Base-by-base conservation (phyloP, 1,140 invertebrate genomes). In the Cyphomyrmex costatus region DNA sequence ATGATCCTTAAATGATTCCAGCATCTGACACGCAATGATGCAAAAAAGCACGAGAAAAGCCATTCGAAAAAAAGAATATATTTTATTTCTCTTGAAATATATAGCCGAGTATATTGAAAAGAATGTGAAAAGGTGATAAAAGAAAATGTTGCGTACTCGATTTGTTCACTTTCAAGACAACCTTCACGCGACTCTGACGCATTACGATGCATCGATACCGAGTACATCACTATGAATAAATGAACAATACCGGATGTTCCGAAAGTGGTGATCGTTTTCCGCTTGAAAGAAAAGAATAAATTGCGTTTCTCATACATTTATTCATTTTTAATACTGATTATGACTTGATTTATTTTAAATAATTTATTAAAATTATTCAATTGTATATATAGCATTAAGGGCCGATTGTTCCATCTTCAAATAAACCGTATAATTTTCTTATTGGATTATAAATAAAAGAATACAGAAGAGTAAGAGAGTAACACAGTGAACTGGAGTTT, bases 41-140 rank as follows among this genome's bases (percentile, higher is more conserved):
- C 60, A 51, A 27, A 78, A 78, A 78, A 78, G n/a, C 16, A 36
- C n/a, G 21, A 65, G 42, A 49, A 36, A 36, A 21, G 30, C 63
- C 87, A 88, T 88, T 89, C 8, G 36, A 42, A 8, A 88, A 83
- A 88, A 87, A 58, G 58, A n/a, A 79, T 89, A 89, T 88, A 89
- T 89, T 89, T 89, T 88, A 89, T 88, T 89, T 85, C 70, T 70
- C 56, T 78, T 88, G 60, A 5, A 74, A 27, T 74, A 58, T 63
- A 78, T 27, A 61, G 6, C 21, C 60, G 24, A 78, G 30, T 24
- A 61, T 27, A 27, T 61, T 61, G 16, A 27, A 27, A 65, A 49
- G 60, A 65, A 21, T 51, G 60, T 27, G 56, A 24, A 42, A 78
- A 78, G 46, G 24, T 24, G 36, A 77, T 27, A 33, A 63, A 46